phyloP scores from a whole-genome alignment of 2,797 vertebrate genomes.

The Phrynocephalus forsythii region DNA sequence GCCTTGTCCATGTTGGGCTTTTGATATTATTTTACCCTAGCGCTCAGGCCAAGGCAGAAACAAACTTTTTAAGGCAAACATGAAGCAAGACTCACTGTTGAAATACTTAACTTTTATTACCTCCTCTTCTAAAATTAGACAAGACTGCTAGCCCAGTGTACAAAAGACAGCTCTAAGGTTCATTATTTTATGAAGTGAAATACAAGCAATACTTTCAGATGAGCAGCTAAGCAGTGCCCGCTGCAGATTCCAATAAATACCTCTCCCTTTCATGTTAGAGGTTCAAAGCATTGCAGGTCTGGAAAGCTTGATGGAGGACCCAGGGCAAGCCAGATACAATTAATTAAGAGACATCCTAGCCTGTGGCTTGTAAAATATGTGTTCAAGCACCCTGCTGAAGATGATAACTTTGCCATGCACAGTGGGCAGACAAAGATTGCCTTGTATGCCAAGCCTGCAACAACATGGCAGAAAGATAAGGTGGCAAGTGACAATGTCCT shows the following conservation, averaged over 20 bases:
- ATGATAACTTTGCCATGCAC: slow-evolving; percentile 62
- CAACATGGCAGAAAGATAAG: slow-evolving; percentile 52
- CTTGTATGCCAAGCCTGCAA: slow-evolving; percentile 50
- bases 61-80: slow-evolving; percentile 77
- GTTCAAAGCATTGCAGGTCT: slow-evolving; percentile 78
- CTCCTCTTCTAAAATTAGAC: slow-evolving; percentile 73
- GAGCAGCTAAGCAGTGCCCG: slow-evolving; percentile 69
- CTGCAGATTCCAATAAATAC: slow-evolving; percentile 76
- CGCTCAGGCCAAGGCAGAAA: slow-evolving; percentile 75
- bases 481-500: slow-evolving; percentile 8
- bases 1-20: slow-evolving; percentile 75
- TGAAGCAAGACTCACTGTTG: slow-evolving; percentile 81
- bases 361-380: slow-evolving; percentile 64
- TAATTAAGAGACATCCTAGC: slow-evolving; percentile 66
- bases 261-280: slow-evolving; percentile 75
- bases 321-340: slow-evolving; percentile 70
- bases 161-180: slow-evolving; percentile 62
- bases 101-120: slow-evolving; percentile 89
- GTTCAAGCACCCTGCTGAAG: slow-evolving; percentile 46
- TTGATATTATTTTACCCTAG: slow-evolving; percentile 78
- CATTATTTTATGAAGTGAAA: slow-evolving; percentile 74
- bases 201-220: slow-evolving; percentile 72
- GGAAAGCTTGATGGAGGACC: slow-evolving; percentile 71
- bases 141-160: slow-evolving; percentile 73
- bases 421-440: slow-evolving; percentile 59